Base-by-base conservation (phyloP, 2,888 invertebrate genomes). In the Erebia aethiops region DNA sequence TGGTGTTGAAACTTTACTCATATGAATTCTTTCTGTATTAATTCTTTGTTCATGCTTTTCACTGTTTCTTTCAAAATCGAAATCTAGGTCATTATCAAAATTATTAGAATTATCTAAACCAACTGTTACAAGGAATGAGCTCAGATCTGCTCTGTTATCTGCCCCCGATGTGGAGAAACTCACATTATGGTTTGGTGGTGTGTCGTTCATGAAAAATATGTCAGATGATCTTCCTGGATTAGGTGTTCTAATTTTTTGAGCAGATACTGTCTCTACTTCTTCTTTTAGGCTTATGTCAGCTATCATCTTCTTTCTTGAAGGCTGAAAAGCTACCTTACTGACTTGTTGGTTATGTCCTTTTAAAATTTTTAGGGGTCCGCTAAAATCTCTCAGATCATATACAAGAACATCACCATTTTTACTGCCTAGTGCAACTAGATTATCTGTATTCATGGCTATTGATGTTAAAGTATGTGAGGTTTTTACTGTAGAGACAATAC, bases 301-400 rank as follows among this genome's bases (percentile, higher is more conserved):
- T 8, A 84, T 69, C 10, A 80, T 71, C 76, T 88, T 93, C 74
- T 84, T 88, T 72, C 84, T 83, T 8, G 78, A 62, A 7, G 91
- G 90, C 79, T 94, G 94, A 77, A 94, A 94, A 16, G 89, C 80
- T 21, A 95, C 86, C 76, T 86, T 91, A 11, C 84, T 87, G 0
- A 95, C 88, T 74, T 93, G 88, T 74, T 90, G 89, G 26, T 91
- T 91, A 75, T 95, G 94, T 0, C 93, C 94, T 76, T 89, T 87
- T 46, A 95, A 84, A 14, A 92, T 81, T 79, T 90, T 88, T 14
- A 91, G 81, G 0, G 94, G 93, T 71, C 83, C 86, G 46, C 87
- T 87, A 58, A 94, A 82, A 77, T 94, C 94, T 78, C 95, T 88
- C 14, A 94, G 86, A 82, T 95, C 95, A 83, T 94, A 95, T 5